Evolutionary conservation across 2,113 vertebrate species (phyloP).

Genomic region (Dasyprocta punctata): DNA sequence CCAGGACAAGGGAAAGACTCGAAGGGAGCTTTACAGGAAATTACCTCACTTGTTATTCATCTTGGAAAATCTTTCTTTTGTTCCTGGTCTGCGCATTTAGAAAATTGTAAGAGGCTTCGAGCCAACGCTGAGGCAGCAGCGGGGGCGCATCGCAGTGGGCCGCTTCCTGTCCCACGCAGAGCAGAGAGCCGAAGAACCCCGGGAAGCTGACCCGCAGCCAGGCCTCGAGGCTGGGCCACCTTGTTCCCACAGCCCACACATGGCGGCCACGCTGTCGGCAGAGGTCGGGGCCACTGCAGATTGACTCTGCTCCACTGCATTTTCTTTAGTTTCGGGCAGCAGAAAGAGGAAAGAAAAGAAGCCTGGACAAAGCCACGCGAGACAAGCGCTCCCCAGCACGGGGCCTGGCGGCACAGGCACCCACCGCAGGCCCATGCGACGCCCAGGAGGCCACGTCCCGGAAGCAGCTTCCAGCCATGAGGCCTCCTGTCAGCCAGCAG

Average conservation of each 20-base stretch:
- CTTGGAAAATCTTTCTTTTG: not conserved
- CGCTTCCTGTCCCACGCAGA: not conserved
- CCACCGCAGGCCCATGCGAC: too few relatives aligned
- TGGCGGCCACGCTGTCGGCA: rapidly evolving
- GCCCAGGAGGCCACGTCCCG: not conserved
- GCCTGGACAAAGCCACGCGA: not conserved
- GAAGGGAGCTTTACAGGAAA: not conserved
- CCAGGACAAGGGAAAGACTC: not conserved
- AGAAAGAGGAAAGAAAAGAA: not conserved
- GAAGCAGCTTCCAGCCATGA: not conserved
- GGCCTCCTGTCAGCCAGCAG: not conserved
- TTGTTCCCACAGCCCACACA: rapidly evolving
- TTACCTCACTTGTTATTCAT: not conserved
- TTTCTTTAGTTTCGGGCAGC: not conserved
- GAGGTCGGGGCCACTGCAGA: too few relatives aligned
- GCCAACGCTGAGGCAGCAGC: not conserved
- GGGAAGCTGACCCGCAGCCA: rapidly evolving
- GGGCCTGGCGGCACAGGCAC: rapidly evolving
- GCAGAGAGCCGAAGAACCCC: not conserved
- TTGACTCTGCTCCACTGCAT: rapidly evolving
- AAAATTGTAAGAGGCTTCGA: not conserved
- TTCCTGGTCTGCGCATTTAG: slow-evolving; percentile 13
- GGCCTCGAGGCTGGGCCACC: rapidly evolving
- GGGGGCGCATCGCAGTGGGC: rapidly evolving
- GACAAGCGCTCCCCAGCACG: not conserved